Evolutionary conservation across 1,140 invertebrate genomes (phyloP), one percentile per base, ranked within the genome.

Genomic region (Oedothorax gibbosus): DNA sequence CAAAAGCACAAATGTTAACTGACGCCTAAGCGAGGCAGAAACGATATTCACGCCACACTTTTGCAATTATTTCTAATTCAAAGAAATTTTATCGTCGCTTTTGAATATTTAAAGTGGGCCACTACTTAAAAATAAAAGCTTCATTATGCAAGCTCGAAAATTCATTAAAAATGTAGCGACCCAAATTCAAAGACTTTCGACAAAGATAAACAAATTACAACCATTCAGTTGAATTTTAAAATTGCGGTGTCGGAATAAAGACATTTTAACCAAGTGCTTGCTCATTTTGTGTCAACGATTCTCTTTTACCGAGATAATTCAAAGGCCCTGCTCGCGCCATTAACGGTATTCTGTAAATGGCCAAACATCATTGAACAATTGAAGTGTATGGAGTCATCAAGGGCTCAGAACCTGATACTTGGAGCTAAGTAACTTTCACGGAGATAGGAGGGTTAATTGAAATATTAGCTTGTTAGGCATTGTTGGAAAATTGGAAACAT

Each of bases 131-230:
- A 75, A 75, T 75, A 75, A 75, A 60, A 75, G 72, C 72, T 21
- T 11, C 69, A 18, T 72, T 72, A 53, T 60, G 18, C 72, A 20
- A 60, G 51, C 56, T 75, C 11, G 56, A 60, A 75, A 75, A 57
- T 75, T 75, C 72, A 75, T 75, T 75, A 75, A 75, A 75, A 75
- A 75, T 75, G 56, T 75, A 75, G 21, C n/a, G n/a, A n/a, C n/a
- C n/a, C n/a, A n/a, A 14, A 60, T 50, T 57, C 51, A n/a, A n/a
- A 20, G 20, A 50, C 53, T 75, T 75, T 75, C 53, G 11, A 53
- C 20, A 60, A 75, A 75, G 72, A 75, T 75, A 57, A 75, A 75
- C 72, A 75, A 75, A 75, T 75, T 60, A 56, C 72, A 35, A 49
- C 72, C 49, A 75, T 75, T 75, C 72, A 57, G 50, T 60, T 60